phyloP scores from a whole-genome alignment of 2,113 vertebrate species.

The Tringa solitaria region DNA sequence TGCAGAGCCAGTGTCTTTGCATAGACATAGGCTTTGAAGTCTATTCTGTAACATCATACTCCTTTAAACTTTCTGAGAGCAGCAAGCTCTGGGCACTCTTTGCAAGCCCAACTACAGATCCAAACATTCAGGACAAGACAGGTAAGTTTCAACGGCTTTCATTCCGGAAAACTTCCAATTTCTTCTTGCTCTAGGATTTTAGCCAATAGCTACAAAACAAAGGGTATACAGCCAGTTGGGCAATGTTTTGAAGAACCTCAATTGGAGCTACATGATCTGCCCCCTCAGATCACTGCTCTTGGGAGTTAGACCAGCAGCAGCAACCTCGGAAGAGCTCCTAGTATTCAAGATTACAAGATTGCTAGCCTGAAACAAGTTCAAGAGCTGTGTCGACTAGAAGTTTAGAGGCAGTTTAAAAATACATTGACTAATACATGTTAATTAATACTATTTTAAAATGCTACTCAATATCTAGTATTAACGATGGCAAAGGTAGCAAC shows the following conservation, averaged over 20 bases:
- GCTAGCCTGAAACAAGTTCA: background rate
- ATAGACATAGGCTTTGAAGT: background rate
- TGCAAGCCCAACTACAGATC: background rate
- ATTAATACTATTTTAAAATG: background rate
- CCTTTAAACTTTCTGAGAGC: background rate
- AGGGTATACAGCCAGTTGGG: background rate
- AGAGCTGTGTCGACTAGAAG: background rate
- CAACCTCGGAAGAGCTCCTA: background rate
- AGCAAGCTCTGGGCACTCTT: background rate
- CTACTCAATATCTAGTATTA: background rate
- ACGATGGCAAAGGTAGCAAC: background rate
- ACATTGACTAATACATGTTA: background rate
- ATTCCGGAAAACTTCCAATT: background rate
- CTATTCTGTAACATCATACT: background rate
- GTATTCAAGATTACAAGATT: background rate
- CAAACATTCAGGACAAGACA: background rate
- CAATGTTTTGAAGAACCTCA: background rate
- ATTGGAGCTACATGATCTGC: background rate
- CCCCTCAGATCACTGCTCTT: background rate
- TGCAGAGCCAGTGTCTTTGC: background rate
- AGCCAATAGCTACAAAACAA: conserved; percentile 4
- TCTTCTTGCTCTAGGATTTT: background rate
- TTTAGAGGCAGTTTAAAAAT: background rate
- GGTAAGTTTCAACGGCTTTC: background rate
- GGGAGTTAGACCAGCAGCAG: background rate